phyloP scores from a whole-genome alignment of 2,113 vertebrate genomes.

The Anthoscopus minutus region DNA sequence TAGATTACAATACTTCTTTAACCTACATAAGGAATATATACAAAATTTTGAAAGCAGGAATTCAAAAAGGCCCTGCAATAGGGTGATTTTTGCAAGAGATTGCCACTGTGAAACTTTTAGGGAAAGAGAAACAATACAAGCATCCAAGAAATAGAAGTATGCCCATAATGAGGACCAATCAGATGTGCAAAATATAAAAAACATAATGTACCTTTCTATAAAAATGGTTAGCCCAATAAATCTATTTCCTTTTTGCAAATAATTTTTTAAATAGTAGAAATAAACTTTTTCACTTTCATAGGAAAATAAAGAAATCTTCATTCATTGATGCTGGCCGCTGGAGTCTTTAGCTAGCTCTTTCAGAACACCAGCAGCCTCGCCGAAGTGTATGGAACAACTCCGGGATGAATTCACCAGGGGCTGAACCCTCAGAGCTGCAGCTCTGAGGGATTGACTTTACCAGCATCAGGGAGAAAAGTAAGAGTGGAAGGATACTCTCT shows the following conservation, averaged over 20 bases:
- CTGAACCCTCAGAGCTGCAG: no score
- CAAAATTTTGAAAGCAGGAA: neutral
- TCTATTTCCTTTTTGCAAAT: neutral
- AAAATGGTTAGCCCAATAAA: neutral
- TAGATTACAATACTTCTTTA: neutral
- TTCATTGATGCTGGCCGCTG: no score
- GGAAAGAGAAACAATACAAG: neutral
- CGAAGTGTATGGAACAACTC: no score
- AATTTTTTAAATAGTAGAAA: neutral
- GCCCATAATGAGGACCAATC: neutral
- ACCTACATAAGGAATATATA: neutral
- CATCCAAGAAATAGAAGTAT: neutral
- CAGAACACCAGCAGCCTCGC: no score
- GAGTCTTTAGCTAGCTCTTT: no score
- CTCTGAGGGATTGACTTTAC: no score
- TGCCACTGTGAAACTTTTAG: rapidly evolving
- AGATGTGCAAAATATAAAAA: neutral
- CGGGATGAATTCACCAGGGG: no score
- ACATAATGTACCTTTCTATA: neutral
- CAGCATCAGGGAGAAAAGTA: no score
- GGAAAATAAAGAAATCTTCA: neutral
- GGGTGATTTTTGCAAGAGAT: neutral
- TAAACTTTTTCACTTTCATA: neutral
- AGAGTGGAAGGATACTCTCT: no score
- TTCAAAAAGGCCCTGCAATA: neutral